A percentile compares a stretch with the other conserved stretches of the same genome.
Evolutionary conservation across 2,113 vertebrate species (phyloP).

Genomic region (Etheostoma cragini): DNA sequence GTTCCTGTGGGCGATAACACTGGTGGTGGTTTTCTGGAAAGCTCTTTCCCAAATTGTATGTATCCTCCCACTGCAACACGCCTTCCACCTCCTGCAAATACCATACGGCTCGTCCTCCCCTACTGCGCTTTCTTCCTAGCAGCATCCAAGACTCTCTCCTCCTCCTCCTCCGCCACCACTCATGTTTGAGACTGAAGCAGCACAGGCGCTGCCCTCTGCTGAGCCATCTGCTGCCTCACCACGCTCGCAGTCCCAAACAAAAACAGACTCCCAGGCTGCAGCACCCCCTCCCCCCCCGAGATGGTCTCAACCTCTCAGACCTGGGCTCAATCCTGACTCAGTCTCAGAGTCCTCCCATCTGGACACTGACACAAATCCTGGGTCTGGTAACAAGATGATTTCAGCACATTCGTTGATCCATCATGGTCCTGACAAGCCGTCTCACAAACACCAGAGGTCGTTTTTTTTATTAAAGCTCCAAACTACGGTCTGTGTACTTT

Average conservation of each 20-base stretch:
- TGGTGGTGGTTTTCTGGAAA: slow-evolving; percentile 23
- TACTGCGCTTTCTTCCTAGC: background rate
- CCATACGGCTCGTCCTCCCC: slow-evolving; percentile 30
- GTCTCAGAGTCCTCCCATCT: slow-evolving; percentile 43
- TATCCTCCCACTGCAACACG: slow-evolving; percentile 13
- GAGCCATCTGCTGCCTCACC: slow-evolving; percentile 65
- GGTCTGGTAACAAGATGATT: slow-evolving; percentile 28
- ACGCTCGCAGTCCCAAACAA: slow-evolving; percentile 6
- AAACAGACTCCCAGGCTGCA: slow-evolving; percentile 35
- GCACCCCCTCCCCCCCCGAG: slow-evolving; percentile 16
- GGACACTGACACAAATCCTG: slow-evolving; percentile 28
- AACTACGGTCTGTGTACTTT: background rate
- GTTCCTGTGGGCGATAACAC: background rate
- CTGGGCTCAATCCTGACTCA: background rate
- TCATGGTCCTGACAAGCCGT: slow-evolving; percentile 2
- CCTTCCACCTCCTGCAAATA: slow-evolving; percentile 26
- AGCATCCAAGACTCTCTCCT: slow-evolving; percentile 7
- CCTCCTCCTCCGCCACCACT: slow-evolving; percentile 32
- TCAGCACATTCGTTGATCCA: slow-evolving; percentile 15
- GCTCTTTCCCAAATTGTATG: slow-evolving; percentile 1
- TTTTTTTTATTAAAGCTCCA: background rate
- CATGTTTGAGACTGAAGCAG: slow-evolving; percentile 33
- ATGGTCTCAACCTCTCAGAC: slow-evolving; percentile 36
- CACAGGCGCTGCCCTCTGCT: slow-evolving; percentile 55
- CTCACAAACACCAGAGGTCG: slow-evolving; percentile 6